Evolutionary conservation across 2,888 invertebrate species (phyloP), one percentile per base, ranked within the genome.

Genomic region (Campoletis raptor): DNA sequence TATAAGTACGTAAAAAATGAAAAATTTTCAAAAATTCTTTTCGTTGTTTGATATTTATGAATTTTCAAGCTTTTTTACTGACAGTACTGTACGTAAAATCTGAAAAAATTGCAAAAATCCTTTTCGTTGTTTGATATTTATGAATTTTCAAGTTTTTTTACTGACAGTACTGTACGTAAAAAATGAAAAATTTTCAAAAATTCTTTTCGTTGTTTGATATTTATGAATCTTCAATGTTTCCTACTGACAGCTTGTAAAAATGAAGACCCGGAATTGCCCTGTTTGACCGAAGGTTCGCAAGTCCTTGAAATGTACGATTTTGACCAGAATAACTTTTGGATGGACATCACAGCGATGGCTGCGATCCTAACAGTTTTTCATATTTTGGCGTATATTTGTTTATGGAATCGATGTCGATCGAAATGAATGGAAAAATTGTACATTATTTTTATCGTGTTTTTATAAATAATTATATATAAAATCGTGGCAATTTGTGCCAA

Each of bases 231-330:
- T 15, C 18, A 18, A 30, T 9, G 36, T 12, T 40, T 10, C 42
- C 30, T 5, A 18, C 80, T 6, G 18, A 21, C 92, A 97, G 97
- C 96, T 52, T 97, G 97, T 92, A 95, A 96, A 77, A 94, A 94
- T 48, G 93, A 95, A 52, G 95, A 95, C 79, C 94, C 95, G 0
- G 96, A 96, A 8, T 93, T 96, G 9, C 97, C 98, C 0, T 98
- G 98, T 92, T 94, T 98, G 73, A 96, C 95, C 85, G 96, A 96
- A 3, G 98, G 98, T 0, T 94, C 95, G 30, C 96, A 97, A 91
- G 97, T 98, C 0, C 95, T 98, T 66, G 95, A 95, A 54, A 96
- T 96, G 85, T 97, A 97, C 92, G 97, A 97, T 94, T 98, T 98
- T 94, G 94, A 95, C 0, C 95, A 95, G 83, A 94, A 93, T 57